Conservation (phyloP, 2,113 vertebrate genomes). For the Sarotherodon lohbergeri region DNA sequence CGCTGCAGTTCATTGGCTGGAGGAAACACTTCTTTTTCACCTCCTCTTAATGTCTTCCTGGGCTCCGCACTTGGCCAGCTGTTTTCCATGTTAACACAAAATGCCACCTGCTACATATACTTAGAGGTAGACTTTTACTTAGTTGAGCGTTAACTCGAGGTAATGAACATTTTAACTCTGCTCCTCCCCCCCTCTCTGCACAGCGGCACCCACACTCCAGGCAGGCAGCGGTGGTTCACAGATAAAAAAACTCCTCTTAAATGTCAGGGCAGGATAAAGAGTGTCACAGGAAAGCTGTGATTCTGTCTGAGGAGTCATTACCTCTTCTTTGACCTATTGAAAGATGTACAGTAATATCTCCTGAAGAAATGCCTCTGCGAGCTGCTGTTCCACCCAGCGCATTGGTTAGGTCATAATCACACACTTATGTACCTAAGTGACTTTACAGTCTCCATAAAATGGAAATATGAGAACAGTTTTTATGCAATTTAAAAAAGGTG, state of each 20-base stretch:
- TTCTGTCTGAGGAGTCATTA: conserved; percentile 39
- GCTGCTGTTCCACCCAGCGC: not conserved
- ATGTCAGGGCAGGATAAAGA: conserved; percentile 51
- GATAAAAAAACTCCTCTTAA: conserved; percentile 26
- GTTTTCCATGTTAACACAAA: conserved; percentile 25
- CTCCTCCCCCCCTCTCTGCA: not conserved
- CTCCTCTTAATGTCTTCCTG: conserved; percentile 1
- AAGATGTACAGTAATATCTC: conserved; percentile 38
- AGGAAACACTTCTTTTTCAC: conserved; percentile 13
- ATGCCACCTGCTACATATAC: conserved; percentile 34
- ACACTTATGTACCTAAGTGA: conserved; percentile 31
- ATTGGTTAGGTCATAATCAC: conserved; percentile 35
- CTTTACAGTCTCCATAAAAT: conserved; percentile 53
- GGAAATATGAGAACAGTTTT: conserved; percentile 26
- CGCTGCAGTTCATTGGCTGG: conserved; percentile 4
- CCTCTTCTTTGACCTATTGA: conserved; percentile 49
- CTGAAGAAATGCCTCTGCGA: conserved; percentile 24
- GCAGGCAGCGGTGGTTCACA: not conserved
- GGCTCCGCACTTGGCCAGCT: not conserved
- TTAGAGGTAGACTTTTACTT: conserved; percentile 21
- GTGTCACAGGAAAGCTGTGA: conserved; percentile 32
- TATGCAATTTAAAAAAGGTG: conserved; percentile 30
- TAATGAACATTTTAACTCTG: conserved; percentile 56
- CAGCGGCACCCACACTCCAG: not conserved
- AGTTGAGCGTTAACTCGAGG: not conserved